Conservation (phyloP, 2,113 vertebrate species). For the Hydrochoerus hydrochaeris region DNA sequence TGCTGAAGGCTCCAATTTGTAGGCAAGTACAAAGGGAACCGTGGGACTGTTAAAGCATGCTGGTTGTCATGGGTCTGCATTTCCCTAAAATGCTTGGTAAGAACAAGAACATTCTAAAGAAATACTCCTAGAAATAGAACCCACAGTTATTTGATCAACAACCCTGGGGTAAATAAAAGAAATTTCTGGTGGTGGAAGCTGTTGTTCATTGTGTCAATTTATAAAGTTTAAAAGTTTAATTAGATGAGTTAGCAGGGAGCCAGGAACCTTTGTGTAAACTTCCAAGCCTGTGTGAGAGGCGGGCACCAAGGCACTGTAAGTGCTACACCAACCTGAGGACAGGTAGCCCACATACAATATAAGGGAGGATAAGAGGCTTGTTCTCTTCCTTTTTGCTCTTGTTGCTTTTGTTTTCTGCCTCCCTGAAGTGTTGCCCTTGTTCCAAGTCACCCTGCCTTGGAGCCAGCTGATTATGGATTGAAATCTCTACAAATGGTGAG, state of each 20-base stretch:
- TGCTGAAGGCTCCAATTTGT: not conserved
- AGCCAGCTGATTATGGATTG: not conserved
- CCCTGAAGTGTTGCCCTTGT: too few species aligned
- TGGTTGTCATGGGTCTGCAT: too few species aligned
- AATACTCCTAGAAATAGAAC: not conserved
- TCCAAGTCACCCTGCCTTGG: not conserved
- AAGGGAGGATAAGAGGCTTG: not conserved
- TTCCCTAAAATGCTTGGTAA: not conserved
- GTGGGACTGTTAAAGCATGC: not conserved
- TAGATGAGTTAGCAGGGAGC: not conserved
- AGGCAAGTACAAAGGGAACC: not conserved
- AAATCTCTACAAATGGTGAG: not conserved
- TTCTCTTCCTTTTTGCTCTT: not conserved
- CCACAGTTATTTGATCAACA: not conserved
- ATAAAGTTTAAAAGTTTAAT: not conserved
- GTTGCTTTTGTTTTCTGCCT: not conserved
- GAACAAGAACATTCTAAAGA: not conserved
- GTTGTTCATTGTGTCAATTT: not conserved
- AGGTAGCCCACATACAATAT: not conserved
- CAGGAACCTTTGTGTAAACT: not conserved
- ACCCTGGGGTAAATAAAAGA: not conserved
- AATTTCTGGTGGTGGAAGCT: not conserved
- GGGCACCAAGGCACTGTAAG: not conserved
- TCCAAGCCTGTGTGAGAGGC: not conserved
- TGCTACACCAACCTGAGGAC: not conserved